phyloP scores from a whole-genome alignment of 2,888 invertebrate genomes.

The Heliconius aoede region DNA sequence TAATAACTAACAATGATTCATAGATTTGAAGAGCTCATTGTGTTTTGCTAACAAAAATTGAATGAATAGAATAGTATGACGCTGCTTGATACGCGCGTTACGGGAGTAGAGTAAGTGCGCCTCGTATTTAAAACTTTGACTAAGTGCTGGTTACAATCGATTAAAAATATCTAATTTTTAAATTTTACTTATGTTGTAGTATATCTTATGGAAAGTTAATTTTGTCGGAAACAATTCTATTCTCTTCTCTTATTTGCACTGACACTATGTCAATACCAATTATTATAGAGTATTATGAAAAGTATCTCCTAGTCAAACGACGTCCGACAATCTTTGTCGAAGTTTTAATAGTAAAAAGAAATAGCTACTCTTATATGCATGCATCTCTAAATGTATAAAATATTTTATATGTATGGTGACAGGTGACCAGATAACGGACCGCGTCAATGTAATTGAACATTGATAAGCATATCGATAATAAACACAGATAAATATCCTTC shows the following conservation, averaged over 20 bases:
- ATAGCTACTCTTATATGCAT: neutral
- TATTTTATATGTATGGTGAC: neutral
- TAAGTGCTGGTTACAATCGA: neutral
- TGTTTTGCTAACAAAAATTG: constrained; percentile 12
- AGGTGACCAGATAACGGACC: neutral
- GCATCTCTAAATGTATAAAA: neutral
- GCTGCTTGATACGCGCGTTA: neutral
- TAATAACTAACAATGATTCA: constrained; percentile 21
- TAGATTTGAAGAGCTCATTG: constrained; percentile 15
- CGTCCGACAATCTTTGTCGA: too few species aligned
- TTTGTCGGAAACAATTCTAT: too few species aligned
- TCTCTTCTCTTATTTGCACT: too few species aligned
- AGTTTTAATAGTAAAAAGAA: too few species aligned
- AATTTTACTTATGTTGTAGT: too few species aligned
- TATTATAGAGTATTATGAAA: too few species aligned
- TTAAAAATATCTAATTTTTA: neutral
- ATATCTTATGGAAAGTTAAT: too few species aligned
- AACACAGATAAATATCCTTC: neutral
- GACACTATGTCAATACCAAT: too few species aligned
- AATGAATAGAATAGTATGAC: neutral
- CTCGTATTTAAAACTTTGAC: neutral
- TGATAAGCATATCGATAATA: constrained; percentile 3
- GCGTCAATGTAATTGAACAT: too few species aligned
- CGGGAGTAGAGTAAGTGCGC: neutral
- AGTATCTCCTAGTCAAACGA: too few species aligned